These are phyloP conservation scores for Reticulitermes speratus DNA, from an alignment of 1,140 invertebrate genomes.

Conservation along the genomic window DNA sequence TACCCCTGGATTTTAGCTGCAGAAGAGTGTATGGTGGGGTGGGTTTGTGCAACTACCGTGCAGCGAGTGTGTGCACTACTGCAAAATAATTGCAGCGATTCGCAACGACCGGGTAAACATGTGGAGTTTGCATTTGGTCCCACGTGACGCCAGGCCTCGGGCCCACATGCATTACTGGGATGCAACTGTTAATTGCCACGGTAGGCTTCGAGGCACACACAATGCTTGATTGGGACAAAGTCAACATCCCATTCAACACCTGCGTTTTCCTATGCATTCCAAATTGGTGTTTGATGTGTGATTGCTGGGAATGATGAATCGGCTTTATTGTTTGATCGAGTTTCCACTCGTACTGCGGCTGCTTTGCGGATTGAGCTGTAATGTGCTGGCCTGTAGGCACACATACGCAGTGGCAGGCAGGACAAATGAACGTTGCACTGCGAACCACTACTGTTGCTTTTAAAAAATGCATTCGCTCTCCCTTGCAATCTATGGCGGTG, in stretches of 20 bases:
- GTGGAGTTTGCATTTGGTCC: not conserved
- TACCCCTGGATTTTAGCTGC: not conserved
- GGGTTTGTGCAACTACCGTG: not conserved
- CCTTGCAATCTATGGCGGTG: not conserved
- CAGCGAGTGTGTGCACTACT: slow-evolving; percentile 8
- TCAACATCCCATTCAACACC: slow-evolving; percentile 33
- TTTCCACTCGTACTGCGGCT: slow-evolving; percentile 21
- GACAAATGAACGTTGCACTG: slow-evolving; percentile 8
- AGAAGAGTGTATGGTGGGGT: not conserved
- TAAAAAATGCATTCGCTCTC: slow-evolving; percentile 14
- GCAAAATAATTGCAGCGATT: slow-evolving; percentile 12
- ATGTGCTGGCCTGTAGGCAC: not conserved
- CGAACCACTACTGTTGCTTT: not conserved
- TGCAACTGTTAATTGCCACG: slow-evolving; percentile 27
- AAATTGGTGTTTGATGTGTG: slow-evolving; percentile 33
- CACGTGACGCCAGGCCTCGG: slow-evolving; percentile 3
- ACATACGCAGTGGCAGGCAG: not conserved
- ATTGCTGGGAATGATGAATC: slow-evolving; percentile 32
- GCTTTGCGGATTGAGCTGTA: slow-evolving; percentile 20
- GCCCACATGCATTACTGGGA: slow-evolving; percentile 22
- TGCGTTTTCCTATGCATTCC: slow-evolving; percentile 32
- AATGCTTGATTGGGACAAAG: slow-evolving; percentile 31
- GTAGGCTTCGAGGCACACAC: slow-evolving; percentile 5
- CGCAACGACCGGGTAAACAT: not conserved
- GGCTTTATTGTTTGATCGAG: slow-evolving; percentile 33